These are phyloP conservation scores for Spicauda simplicius DNA, from an alignment of 2,888 invertebrate species.

Conservation along the genomic window DNA sequence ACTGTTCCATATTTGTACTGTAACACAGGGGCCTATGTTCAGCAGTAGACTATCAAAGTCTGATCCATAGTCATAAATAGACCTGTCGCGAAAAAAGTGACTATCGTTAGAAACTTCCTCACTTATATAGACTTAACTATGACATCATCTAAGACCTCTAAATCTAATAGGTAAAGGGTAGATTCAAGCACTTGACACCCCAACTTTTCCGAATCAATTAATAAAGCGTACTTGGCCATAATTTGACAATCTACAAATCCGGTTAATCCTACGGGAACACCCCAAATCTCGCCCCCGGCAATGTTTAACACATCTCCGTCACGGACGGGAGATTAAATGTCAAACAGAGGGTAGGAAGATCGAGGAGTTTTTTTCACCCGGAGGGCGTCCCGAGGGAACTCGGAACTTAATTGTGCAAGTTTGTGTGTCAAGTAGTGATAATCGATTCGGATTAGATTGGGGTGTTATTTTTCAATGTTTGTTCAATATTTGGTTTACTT, in stretches of 20 bases:
- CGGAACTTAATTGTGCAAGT: slow-evolving; percentile 51
- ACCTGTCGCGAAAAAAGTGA: too few relatives aligned
- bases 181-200: slow-evolving; percentile 28
- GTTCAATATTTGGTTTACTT: background rate
- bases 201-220: slow-evolving; percentile 36
- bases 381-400: slow-evolving; percentile 52
- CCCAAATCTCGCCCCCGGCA: slow-evolving; percentile 49
- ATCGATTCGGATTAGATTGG: slow-evolving; percentile 42
- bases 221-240: slow-evolving; percentile 41
- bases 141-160: background rate
- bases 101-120: background rate
- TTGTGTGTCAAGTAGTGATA: slow-evolving; percentile 58
- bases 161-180: slow-evolving; percentile 13
- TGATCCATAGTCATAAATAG: too few relatives aligned
- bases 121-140: background rate
- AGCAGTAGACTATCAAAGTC: too few relatives aligned
- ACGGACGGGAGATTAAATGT: slow-evolving; percentile 71
- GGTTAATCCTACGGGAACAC: slow-evolving; percentile 58
- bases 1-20: too few relatives aligned
- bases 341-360: slow-evolving; percentile 59
- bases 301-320: slow-evolving; percentile 55
- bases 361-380: slow-evolving; percentile 58
- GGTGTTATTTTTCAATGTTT: slow-evolving; percentile 23
- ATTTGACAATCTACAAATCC: slow-evolving; percentile 44
- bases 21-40: too few relatives aligned